These are phyloP conservation scores for Reinhardtius hippoglossoides DNA, from an alignment of 2,113 vertebrate genomes.

Conservation along the genomic window DNA sequence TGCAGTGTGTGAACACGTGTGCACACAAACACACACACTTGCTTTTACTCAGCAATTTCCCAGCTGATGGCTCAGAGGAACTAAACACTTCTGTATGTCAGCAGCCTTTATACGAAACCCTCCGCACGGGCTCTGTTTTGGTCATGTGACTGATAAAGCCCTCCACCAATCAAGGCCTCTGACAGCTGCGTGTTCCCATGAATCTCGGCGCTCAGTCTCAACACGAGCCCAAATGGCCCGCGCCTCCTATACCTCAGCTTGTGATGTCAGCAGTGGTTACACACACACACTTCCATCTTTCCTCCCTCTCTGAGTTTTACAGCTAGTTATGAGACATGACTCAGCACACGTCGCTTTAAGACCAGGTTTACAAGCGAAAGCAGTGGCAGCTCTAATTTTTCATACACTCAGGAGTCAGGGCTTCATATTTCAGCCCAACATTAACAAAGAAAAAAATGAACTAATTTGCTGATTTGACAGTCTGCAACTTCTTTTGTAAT, in stretches of 20 bases:
- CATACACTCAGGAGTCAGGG: neutral
- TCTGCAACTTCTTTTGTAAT: neutral
- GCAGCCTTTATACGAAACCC: slow-evolving; percentile 45
- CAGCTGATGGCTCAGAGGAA: slow-evolving; percentile 78
- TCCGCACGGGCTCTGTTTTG: slow-evolving; percentile 41
- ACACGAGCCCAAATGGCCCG: slow-evolving; percentile 9
- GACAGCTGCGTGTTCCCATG: slow-evolving; percentile 53
- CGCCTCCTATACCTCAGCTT: slow-evolving; percentile 5
- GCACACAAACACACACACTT: slow-evolving; percentile 32
- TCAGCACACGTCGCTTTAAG: slow-evolving; percentile 8
- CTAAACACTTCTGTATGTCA: slow-evolving; percentile 63
- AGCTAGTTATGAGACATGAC: slow-evolving; percentile 22
- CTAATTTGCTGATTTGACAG: neutral
- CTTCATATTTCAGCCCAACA: neutral
- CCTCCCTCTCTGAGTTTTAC: slow-evolving; percentile 9
- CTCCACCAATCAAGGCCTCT: slow-evolving; percentile 54
- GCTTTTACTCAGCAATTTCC: slow-evolving; percentile 81
- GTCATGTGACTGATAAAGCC: slow-evolving; percentile 56
- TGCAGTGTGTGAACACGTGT: neutral
- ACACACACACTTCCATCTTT: neutral
- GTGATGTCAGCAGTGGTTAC: slow-evolving; percentile 32
- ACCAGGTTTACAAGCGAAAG: neutral
- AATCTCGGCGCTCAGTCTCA: slow-evolving; percentile 32
- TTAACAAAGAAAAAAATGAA: neutral
- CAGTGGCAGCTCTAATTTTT: slow-evolving; percentile 4